Percentiles rank a stretch among this genome's conserved stretches.
Conservation (phyloP, 2,797 vertebrate species). For the Gouania willdenowi region DNA sequence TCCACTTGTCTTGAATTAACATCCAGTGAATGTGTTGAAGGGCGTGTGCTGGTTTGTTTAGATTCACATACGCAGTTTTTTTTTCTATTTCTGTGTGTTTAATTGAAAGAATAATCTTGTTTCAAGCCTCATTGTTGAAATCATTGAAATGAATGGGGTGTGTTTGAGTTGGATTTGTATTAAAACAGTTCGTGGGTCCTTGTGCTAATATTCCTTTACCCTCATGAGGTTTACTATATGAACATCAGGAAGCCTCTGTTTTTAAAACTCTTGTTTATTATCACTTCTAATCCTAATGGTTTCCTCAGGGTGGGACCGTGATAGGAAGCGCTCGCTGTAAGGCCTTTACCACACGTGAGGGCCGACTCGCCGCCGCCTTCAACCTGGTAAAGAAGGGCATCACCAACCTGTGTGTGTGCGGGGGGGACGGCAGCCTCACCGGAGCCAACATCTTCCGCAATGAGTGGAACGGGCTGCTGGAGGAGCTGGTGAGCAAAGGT, state of each 20-base stretch:
- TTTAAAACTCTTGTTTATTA: too few relatives aligned
- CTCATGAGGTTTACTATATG: too few relatives aligned
- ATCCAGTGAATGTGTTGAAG: background rate
- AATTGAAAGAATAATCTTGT: background rate
- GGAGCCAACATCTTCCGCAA: conserved; percentile 90
- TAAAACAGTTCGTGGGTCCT: too few relatives aligned
- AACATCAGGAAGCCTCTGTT: too few relatives aligned
- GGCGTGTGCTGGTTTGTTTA: too few relatives aligned
- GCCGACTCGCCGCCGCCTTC: conserved; percentile 81
- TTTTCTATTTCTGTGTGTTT: background rate
- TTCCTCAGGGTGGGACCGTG: conserved; percentile 92
- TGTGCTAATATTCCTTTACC: too few relatives aligned
- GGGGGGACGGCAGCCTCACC: conserved; percentile 93
- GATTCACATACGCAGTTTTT: too few relatives aligned
- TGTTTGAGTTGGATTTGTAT: too few relatives aligned
- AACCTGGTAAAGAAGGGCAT: conserved; percentile 90
- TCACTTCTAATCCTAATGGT: too few relatives aligned
- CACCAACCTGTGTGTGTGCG: conserved; percentile 95
- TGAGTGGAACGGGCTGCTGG: conserved; percentile 88
- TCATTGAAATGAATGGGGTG: too few relatives aligned
- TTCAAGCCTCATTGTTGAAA: too few relatives aligned
- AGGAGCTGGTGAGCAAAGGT: conserved; percentile 85
- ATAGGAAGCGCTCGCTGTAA: conserved; percentile 95
- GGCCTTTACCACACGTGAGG: conserved; percentile 83
- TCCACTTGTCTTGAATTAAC: background rate